Percentiles rank a stretch among this genome's conserved stretches.
These are phyloP conservation scores for Plebejus melissa DNA, from an alignment of 2,888 invertebrate genomes.

Conservation along the genomic window DNA sequence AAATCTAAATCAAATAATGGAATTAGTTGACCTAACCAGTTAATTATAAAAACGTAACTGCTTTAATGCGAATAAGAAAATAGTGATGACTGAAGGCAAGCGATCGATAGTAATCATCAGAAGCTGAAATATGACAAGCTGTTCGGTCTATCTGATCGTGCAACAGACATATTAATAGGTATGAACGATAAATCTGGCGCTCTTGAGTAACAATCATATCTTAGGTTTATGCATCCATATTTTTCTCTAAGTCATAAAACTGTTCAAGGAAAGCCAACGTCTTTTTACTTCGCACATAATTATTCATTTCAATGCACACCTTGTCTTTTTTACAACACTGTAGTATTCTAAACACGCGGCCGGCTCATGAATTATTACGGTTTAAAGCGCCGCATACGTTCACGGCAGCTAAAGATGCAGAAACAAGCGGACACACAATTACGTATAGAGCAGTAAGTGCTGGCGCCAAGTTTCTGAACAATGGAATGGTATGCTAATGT, in stretches of 20 bases:
- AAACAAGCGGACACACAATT: constrained; percentile 67
- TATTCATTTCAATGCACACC: constrained; percentile 30
- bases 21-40: background rate
- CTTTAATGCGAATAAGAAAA: too few species aligned
- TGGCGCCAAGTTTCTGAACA: constrained; percentile 75
- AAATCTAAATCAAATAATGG: background rate
- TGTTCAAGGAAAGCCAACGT: constrained; percentile 3
- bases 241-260: background rate
- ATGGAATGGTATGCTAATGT: constrained; percentile 69
- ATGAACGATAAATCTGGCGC: background rate
- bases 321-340: constrained; percentile 39
- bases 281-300: constrained; percentile 31
- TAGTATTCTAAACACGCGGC: constrained; percentile 53
- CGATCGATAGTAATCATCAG: background rate
- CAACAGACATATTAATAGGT: too few species aligned
- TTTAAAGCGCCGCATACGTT: constrained; percentile 54
- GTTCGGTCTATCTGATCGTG: too few species aligned
- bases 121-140: background rate
- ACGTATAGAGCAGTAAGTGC: constrained; percentile 61
- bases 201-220: background rate
- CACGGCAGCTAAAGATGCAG: constrained; percentile 53
- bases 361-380: constrained; percentile 60
- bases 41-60: too few species aligned
- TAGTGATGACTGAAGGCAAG: background rate
- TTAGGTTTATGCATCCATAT: background rate